Base-by-base conservation (phyloP, 2,888 invertebrate genomes). In the Pyrrhosoma nymphula region DNA sequence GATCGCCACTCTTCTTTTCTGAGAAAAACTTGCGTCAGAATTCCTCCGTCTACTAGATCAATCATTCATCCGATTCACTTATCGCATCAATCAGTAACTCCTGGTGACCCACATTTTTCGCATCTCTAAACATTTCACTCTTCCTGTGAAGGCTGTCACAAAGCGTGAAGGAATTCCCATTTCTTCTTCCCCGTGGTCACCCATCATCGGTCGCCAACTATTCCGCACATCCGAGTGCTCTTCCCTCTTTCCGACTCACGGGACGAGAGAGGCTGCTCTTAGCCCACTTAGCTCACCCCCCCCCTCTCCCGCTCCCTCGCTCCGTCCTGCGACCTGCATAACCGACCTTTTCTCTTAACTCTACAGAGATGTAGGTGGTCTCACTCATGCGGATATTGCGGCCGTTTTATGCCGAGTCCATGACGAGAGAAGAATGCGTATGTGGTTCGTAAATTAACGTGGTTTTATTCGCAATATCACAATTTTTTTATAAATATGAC, bases 111-210 rank as follows among this genome's bases (percentile, higher is more conserved):
- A 82, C 26, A 82, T 82, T 82, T 82, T 82, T 35, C 82, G 82
- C 82, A 82, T 82, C 82, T 82, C 35, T 82, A 82, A 82, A 82
- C 82, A 82, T 82, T 89, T 56, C 47, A 47, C 69, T 93, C 60
- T 47, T 93, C 47, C 47, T 39, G 47, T 47, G 75, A 75, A 60
- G 90, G 90, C 90, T 93, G 63, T 93, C 93, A 69, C 69, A 39
- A 20, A 35, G 63, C 91, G 63, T 91, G 91, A 63, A 91, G 91
- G 93, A 93, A 93, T 75, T 47, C 16, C 55, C 35, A 69, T 93
- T 93, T 26, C 56, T 30, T 47, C 69, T 8, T 75, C 75, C 63
- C 60, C 2, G 18, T 63, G 47, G 93, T 69, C 93, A 69, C 69
- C 93, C 93, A 63, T n/a, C 91, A 91, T 91, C 63, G 39, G 63